These are phyloP conservation scores for Pristiophorus japonicus DNA, from an alignment of 2,113 vertebrate species.

Conservation along the genomic window DNA sequence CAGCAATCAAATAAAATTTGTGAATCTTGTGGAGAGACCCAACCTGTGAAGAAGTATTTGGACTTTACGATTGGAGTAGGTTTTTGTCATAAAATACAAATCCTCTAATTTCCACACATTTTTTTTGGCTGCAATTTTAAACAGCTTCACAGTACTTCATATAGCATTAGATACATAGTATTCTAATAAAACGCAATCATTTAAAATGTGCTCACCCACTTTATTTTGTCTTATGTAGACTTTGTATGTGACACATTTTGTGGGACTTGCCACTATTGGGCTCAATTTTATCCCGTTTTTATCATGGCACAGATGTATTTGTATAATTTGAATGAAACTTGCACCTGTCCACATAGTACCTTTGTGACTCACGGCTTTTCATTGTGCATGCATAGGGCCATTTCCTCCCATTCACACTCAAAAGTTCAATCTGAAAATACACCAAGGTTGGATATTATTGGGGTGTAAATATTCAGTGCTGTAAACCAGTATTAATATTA, in stretches of 20 bases:
- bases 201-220: background rate
- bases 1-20: slow-evolving; percentile 7
- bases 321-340: background rate
- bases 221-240: background rate
- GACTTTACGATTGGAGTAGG: background rate
- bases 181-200: slow-evolving; percentile 23
- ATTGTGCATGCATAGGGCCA: background rate
- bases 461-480: background rate
- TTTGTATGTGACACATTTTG: background rate
- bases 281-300: background rate
- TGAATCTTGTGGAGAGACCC: background rate
- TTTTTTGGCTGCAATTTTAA: background rate
- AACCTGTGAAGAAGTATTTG: background rate
- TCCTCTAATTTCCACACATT: background rate
- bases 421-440: background rate
- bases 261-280: too few species aligned
- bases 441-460: background rate
- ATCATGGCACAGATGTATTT: background rate
- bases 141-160: background rate
- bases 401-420: background rate
- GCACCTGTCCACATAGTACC: background rate
- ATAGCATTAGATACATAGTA: background rate
- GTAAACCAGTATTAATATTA: background rate
- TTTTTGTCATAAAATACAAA: background rate
- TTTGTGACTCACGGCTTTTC: background rate